Percentiles rank a stretch among this genome's conserved stretches.
phyloP scores from a whole-genome alignment of 1,140 invertebrate genomes.

The Zelostemma sp. region DNA sequence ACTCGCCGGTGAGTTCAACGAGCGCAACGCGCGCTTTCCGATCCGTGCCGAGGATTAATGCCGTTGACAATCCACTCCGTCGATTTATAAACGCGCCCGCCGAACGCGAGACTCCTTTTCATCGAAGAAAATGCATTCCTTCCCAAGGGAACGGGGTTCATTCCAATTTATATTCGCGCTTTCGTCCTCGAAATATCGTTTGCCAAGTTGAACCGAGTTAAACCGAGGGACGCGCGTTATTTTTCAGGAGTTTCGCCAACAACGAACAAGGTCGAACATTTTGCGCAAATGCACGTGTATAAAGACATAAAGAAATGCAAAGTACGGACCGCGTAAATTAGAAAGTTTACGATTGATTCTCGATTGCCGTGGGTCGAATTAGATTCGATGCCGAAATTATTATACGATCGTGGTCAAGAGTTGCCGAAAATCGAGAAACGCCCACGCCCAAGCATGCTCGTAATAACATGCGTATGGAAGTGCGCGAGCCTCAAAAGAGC shows the following conservation, averaged over 20 bases:
- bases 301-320: too few relatives aligned
- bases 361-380: background rate
- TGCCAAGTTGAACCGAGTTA: too few relatives aligned
- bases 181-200: too few relatives aligned
- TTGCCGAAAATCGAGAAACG: constrained; percentile 2
- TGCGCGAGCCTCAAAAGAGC: background rate
- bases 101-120: background rate
- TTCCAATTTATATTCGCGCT: background rate
- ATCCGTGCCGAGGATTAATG: constrained; percentile 33
- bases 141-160: background rate
- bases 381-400: background rate
- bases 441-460: background rate
- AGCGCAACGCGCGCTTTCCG: constrained; percentile 38
- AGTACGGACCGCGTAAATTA: too few relatives aligned
- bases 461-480: background rate
- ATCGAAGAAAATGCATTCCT: background rate
- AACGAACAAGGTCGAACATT: too few relatives aligned
- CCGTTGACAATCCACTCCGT: constrained; percentile 26
- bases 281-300: too few relatives aligned
- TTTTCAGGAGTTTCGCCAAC: too few relatives aligned
- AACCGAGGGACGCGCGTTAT: too few relatives aligned
- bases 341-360: too few relatives aligned
- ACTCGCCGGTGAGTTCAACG: constrained; percentile 49
- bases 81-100: constrained; percentile 24
- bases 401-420: background rate